These are phyloP conservation scores for Zaprionus gabonicus DNA, from an alignment of 1,140 invertebrate species.

Conservation along the genomic window DNA sequence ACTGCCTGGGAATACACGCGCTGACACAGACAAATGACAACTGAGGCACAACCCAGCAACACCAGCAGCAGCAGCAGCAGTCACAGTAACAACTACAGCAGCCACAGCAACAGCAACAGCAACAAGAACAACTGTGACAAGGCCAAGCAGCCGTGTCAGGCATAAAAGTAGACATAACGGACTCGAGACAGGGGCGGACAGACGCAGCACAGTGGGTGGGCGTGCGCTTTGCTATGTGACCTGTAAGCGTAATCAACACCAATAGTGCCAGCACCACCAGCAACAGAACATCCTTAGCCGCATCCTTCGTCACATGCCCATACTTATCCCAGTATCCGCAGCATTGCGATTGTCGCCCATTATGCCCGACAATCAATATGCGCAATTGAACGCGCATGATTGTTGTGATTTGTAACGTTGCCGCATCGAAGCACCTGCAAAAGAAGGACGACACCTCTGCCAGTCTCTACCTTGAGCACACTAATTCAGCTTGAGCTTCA, in stretches of 20 bases:
- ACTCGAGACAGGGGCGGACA: conserved; percentile 26
- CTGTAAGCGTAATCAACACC: conserved; percentile 72
- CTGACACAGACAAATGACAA: conserved; percentile 76
- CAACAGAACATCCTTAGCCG: conserved; percentile 26
- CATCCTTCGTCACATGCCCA: conserved; percentile 17
- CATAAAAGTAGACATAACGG: conserved; percentile 49
- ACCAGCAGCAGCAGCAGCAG: conserved; percentile 12
- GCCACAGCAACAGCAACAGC: background rate
- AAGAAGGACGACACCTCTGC: background rate
- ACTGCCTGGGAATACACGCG: conserved; percentile 44
- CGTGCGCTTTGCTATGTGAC: conserved; percentile 65
- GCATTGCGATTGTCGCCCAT: conserved; percentile 43
- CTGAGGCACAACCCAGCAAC: conserved; percentile 44
- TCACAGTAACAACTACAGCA: conserved; percentile 15
- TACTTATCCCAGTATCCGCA: conserved; percentile 25
- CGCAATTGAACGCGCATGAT: conserved; percentile 75
- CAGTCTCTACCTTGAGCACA: conserved; percentile 2
- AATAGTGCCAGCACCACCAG: background rate
- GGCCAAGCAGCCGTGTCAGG: conserved; percentile 47
- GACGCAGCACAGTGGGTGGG: conserved; percentile 26
- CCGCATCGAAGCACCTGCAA: background rate
- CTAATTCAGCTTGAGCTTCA: conserved; percentile 19
- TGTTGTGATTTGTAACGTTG: conserved; percentile 70
- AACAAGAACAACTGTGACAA: conserved; percentile 41
- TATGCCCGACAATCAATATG: conserved; percentile 78